Percentiles rank a stretch among this genome's conserved stretches.
phyloP scores from a whole-genome alignment of 1,140 invertebrate species.

The Halictus rubicundus region DNA sequence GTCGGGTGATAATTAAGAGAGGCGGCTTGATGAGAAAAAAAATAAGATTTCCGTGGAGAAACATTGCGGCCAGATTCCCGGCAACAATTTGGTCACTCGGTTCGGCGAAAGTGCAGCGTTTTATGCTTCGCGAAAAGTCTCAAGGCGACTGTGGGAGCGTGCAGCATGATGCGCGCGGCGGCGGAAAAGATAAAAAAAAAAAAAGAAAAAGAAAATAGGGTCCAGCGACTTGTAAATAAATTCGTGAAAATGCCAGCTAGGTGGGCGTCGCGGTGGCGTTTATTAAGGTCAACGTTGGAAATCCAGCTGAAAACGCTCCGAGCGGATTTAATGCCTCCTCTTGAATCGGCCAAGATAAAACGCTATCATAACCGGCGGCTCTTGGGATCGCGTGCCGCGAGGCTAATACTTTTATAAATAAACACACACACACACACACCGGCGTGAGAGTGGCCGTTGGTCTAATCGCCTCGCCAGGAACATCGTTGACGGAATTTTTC shows the following conservation, averaged over 20 bases:
- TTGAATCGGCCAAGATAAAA: conserved; percentile 21
- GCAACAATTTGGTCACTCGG: not conserved
- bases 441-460: not conserved
- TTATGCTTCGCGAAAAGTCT: conserved; percentile 18
- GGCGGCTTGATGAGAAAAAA: not conserved
- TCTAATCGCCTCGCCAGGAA: not conserved
- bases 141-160: not conserved
- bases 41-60: not conserved
- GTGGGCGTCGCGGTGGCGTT: not conserved
- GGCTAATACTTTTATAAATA: conserved; percentile 41
- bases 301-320: not conserved
- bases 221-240: conserved; percentile 6
- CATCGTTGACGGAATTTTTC: not conserved
- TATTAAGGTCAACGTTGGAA: conserved; percentile 2
- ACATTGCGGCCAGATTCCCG: not conserved
- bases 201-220: not conserved
- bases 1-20: not conserved
- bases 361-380: conserved; percentile 6
- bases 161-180: too few species aligned
- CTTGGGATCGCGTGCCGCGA: not conserved
- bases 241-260: not conserved
- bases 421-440: not conserved
- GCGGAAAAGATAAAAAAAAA: not conserved
- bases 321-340: conserved; percentile 6
- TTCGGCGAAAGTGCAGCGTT: not conserved